Conservation (phyloP, 2,888 invertebrate genomes). For the Branchellion lobata region DNA sequence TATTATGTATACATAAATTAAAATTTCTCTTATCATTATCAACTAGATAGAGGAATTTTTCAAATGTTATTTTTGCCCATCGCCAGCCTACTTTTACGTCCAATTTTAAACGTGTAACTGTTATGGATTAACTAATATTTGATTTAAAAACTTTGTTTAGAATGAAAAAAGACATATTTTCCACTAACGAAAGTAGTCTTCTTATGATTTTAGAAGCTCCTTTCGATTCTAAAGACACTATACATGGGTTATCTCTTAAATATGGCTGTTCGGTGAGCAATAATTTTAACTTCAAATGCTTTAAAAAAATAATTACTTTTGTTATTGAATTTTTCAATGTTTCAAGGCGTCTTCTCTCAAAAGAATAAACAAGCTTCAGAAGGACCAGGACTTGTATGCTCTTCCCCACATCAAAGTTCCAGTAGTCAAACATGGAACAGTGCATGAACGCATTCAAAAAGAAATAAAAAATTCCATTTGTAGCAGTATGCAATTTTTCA, state of each 20-base stretch:
- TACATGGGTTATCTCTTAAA: background rate
- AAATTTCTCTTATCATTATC: no score
- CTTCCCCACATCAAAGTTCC: background rate
- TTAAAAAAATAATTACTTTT: background rate
- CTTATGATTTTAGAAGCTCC: background rate
- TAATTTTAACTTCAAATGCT: background rate
- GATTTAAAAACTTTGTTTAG: background rate
- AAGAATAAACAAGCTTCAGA: constrained; percentile 9
- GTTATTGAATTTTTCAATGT: background rate
- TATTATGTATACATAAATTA: no score
- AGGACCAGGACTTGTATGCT: background rate
- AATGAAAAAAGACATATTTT: background rate
- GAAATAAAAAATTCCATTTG: background rate
- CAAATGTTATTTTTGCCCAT: no score
- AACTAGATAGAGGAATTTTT: no score
- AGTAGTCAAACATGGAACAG: constrained; percentile 4
- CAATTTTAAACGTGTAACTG: background rate
- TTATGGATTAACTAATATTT: background rate
- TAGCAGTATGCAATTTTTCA: no score
- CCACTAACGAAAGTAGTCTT: background rate
- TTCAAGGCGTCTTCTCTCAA: background rate
- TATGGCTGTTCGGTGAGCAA: background rate
- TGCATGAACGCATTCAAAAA: constrained; percentile 3
- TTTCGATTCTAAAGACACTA: background rate
- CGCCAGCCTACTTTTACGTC: no score